Conservation (phyloP, 2,888 invertebrate genomes). For the Caenorhabditis doughertyi region DNA sequence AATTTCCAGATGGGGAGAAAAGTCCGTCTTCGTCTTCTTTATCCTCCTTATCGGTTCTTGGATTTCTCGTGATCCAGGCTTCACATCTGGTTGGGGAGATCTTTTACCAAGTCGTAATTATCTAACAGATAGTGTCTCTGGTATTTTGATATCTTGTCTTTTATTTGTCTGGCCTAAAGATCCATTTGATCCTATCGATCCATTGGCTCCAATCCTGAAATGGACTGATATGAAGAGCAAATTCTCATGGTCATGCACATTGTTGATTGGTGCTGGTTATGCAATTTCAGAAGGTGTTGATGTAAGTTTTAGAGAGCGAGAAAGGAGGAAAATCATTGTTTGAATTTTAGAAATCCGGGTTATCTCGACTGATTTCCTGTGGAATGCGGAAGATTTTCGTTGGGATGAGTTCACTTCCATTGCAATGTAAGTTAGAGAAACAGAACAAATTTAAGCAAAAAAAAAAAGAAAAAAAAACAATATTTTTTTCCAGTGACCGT, state of each 20-base stretch:
- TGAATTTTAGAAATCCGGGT: conserved; percentile 61
- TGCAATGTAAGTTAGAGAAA: conserved; percentile 56
- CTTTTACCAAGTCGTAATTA: conserved; percentile 44
- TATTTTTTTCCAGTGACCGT: conserved; percentile 63
- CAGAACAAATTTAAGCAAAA: no score
- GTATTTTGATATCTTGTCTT: conserved; percentile 59
- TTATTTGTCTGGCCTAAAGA: conserved; percentile 69
- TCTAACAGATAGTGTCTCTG: conserved; percentile 64
- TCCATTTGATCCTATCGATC: conserved; percentile 47
- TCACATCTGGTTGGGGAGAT: conserved; percentile 63
- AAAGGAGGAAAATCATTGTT: not conserved
- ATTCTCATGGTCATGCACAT: conserved; percentile 68
- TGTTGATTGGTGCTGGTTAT: conserved; percentile 72
- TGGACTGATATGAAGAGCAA: conserved; percentile 70
- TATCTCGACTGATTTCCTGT: conserved; percentile 65
- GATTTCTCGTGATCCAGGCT: conserved; percentile 68
- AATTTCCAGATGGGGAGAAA: conserved; percentile 62
- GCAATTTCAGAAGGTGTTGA: conserved; percentile 71
- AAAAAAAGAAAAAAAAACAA: no score
- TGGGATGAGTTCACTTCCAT: conserved; percentile 55
- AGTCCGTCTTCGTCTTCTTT: conserved; percentile 58
- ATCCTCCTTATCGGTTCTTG: conserved; percentile 61
- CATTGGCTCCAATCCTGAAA: conserved; percentile 64
- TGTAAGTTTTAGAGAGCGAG: conserved; percentile 11
- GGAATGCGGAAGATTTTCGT: conserved; percentile 53